Conservation (phyloP, 2,113 vertebrate species). For the Phrynosoma blainvillii region DNA sequence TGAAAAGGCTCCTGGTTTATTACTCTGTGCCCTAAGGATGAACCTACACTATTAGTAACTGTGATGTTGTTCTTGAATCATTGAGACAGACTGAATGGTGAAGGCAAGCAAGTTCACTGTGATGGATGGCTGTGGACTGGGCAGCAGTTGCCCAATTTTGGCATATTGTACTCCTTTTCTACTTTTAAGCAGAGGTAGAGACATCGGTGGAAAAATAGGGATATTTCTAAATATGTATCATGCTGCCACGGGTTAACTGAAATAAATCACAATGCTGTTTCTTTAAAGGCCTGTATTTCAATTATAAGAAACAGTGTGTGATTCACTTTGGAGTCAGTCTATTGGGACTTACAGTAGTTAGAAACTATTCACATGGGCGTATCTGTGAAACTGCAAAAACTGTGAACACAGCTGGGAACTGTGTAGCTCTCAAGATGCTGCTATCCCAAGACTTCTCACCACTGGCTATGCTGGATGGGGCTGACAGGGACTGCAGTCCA, state of each 20-base stretch:
- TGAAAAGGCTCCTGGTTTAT: not conserved
- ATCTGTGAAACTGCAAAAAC: not conserved
- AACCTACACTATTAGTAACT: not conserved
- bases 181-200: not conserved
- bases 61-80: not conserved
- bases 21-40: not conserved
- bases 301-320: constrained; percentile 6
- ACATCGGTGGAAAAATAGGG: not conserved
- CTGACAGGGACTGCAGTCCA: no score
- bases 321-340: constrained; percentile 53
- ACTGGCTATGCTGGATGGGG: no score
- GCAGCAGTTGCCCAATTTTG: not conserved
- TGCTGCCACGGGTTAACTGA: not conserved
- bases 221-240: not conserved
- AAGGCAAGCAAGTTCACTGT: not conserved
- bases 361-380: constrained; percentile 23
- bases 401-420: not conserved
- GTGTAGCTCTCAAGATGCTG: no score
- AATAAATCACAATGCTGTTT: no score
- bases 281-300: not conserved
- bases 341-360: constrained; percentile 31
- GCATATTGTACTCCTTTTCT: not conserved
- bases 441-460: no score
- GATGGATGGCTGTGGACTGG: not conserved
- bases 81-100: not conserved